phyloP scores from a whole-genome alignment of 1,140 invertebrate genomes.

The Drosophila erecta region DNA sequence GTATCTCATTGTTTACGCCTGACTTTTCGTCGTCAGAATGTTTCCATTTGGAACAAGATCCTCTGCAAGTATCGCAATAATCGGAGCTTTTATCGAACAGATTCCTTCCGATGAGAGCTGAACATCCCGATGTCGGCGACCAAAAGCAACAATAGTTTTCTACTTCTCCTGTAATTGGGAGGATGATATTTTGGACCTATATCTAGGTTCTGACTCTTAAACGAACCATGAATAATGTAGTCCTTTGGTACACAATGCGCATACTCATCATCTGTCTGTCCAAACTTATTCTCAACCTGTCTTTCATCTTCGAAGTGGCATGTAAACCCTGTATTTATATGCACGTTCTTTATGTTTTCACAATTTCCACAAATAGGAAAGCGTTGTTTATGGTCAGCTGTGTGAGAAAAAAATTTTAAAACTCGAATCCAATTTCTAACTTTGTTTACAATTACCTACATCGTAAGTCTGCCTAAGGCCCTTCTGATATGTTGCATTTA shows the following conservation, averaged over 20 bases:
- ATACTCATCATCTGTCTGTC: neutral
- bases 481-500: neutral
- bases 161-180: neutral
- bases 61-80: neutral
- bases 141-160: slow-evolving; percentile 15
- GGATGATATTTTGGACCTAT: neutral
- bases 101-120: neutral
- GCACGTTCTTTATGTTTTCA: neutral
- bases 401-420: neutral
- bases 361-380: slow-evolving; percentile 5
- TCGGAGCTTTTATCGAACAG: neutral
- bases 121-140: slow-evolving; percentile 10
- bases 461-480: neutral
- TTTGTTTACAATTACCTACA: neutral
- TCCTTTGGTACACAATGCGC: neutral
- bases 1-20: neutral
- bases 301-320: neutral
- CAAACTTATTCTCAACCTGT: neutral
- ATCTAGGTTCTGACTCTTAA: neutral
- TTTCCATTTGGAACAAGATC: neutral
- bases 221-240: neutral
- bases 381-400: neutral
- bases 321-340: neutral
- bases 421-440: neutral
- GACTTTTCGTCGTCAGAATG: neutral